These are phyloP conservation scores for Megastigmus dorsalis DNA, from an alignment of 2,888 invertebrate species.

Conservation along the genomic window DNA sequence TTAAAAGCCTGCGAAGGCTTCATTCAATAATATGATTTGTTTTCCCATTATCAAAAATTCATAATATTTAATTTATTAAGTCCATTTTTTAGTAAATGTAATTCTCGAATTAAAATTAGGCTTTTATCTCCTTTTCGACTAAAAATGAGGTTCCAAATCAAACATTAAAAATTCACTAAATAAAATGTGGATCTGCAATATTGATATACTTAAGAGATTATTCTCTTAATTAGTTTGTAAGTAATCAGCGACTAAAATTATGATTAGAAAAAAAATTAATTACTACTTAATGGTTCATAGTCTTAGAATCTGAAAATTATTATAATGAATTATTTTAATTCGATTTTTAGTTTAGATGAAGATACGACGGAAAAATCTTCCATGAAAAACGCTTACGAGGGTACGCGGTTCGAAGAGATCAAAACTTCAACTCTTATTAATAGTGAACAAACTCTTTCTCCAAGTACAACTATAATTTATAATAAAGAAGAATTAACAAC, in stretches of 20 bases:
- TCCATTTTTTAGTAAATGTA: too few species aligned
- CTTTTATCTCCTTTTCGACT: too few species aligned
- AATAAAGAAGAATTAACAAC: constrained; percentile 3
- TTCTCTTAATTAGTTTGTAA: too few species aligned
- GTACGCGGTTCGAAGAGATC: not conserved
- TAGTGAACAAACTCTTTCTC: not conserved
- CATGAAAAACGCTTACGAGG: constrained; percentile 13
- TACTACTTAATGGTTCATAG: not conserved
- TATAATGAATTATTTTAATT: not conserved
- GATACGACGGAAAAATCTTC: not conserved
- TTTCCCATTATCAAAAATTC: too few species aligned
- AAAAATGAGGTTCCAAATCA: too few species aligned
- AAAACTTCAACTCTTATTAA: constrained; percentile 5
- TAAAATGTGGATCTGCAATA: too few species aligned
- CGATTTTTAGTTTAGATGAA: constrained; percentile 38
- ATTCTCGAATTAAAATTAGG: too few species aligned
- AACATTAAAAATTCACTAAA: not conserved
- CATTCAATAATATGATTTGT: too few species aligned
- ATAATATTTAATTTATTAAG: too few species aligned
- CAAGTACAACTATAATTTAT: constrained; percentile 8
- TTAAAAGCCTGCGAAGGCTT: too few species aligned
- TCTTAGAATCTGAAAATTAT: not conserved
- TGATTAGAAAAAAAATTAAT: not conserved
- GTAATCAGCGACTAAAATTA: too few species aligned
- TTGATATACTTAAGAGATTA: too few species aligned